phyloP scores from a whole-genome alignment of 1,140 invertebrate species.

The Cataglyphis hispanica region DNA sequence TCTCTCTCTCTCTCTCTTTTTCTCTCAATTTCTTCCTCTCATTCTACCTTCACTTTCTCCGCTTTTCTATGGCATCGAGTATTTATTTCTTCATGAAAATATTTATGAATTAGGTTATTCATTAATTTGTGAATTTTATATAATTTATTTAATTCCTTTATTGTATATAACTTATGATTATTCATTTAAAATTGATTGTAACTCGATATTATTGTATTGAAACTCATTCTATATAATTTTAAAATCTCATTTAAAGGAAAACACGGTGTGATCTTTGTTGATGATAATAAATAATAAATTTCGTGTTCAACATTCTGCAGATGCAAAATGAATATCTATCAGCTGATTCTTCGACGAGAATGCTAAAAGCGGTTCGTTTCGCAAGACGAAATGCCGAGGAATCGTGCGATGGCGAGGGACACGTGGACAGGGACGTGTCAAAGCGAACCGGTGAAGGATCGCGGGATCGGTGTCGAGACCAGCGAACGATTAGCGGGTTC shows the following conservation, averaged over 20 bases:
- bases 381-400: constrained; percentile 48
- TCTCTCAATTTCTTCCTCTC: background rate
- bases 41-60: constrained; percentile 43
- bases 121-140: background rate
- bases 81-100: background rate
- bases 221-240: too few species aligned
- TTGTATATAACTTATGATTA: too few species aligned
- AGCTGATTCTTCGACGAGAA: background rate
- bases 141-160: background rate
- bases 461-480: constrained; percentile 73
- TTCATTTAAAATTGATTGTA: too few species aligned
- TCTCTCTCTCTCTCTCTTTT: background rate
- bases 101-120: background rate
- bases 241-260: background rate
- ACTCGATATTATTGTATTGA: too few species aligned
- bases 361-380: constrained; percentile 1
- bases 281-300: background rate
- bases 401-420: constrained; percentile 30
- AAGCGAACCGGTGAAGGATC: constrained; percentile 64
- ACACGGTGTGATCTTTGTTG: background rate
- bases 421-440: constrained; percentile 68
- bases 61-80: constrained; percentile 15
- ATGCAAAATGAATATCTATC: background rate
- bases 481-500: constrained; percentile 74
- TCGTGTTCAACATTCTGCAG: background rate